Base-by-base conservation (phyloP, 1,140 invertebrate genomes). In the Lepidurus packardi region DNA sequence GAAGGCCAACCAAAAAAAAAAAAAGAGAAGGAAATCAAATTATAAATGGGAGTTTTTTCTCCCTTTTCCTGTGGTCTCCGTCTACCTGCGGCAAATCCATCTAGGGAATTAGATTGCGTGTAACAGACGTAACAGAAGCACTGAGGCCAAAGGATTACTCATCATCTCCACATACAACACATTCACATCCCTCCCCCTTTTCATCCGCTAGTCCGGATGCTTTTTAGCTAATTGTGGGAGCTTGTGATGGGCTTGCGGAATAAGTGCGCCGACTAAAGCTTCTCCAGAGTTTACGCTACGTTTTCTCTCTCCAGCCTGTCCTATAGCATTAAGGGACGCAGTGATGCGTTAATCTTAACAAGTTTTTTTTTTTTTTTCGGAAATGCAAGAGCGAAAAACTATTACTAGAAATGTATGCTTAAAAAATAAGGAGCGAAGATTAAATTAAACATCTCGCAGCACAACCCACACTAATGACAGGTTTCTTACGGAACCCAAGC, bases 31-130 rank as follows among this genome's bases (percentile, higher is more conserved):
- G 53, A 65, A 13, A 65, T 13, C 13, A 8, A 65, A 65, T 65
- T 65, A 65, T 21, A 13, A 65, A 65, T 65, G 53, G 53, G 6
- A n/a, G 21, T 65, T 65, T 65, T 65, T 65, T 65, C 13, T 21
- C 21, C 8, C 21, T 65, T 16, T 65, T 65, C 7, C 21, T 65
- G 13, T 65, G 34, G 34, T 34, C 34, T 34, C 34, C 4, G 53
- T 65, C 9, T 16, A 65, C 53, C 53, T 65, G 53, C 53, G n/a
- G 9, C n/a, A 65, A 65, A 65, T 16, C 53, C 53, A 65, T 65
- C 53, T 65, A 65, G 53, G 53, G 53, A 65, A 65, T 65, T 65
- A 65, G 53, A 65, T 65, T 65, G 53, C 53, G 53, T 65, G 53
- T 65, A 65, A 65, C 53, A 65, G 53, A 65, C 53, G 53, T 65